Percentiles rank a stretch among this genome's conserved stretches.
Evolutionary conservation across 1,140 invertebrate species (phyloP).

Genomic region (Caenorhabditis briggsae): DNA sequence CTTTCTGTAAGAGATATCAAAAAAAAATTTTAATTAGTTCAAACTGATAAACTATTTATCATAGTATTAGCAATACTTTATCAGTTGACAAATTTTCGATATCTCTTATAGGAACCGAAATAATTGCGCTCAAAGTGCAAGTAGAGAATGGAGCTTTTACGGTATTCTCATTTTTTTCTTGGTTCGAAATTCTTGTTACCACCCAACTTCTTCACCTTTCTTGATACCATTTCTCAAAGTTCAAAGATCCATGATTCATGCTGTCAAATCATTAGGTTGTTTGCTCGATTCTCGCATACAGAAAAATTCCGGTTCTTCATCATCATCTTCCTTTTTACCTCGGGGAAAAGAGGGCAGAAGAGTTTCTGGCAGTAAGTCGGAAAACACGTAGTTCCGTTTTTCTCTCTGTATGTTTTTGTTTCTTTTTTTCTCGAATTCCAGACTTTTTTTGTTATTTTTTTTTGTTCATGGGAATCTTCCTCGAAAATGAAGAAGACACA

Average conservation of each 20-base stretch:
- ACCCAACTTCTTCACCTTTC: background rate
- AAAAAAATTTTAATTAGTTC: too few species aligned
- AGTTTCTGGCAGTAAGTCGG: slow-evolving; percentile 38
- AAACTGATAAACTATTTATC: too few species aligned
- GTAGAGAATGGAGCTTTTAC: too few species aligned
- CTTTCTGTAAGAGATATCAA: too few species aligned
- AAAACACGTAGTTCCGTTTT: background rate
- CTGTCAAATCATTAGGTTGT: slow-evolving; percentile 21
- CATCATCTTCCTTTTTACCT: too few species aligned
- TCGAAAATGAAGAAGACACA: background rate
- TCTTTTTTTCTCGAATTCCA: slow-evolving; percentile 15
- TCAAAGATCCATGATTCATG: slow-evolving; percentile 21
- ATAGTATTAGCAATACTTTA: too few species aligned
- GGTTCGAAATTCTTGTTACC: background rate
- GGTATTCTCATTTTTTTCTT: too few species aligned
- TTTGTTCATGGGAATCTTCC: background rate
- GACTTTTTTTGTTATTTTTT: background rate
- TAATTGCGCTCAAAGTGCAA: too few species aligned
- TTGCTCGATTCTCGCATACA: slow-evolving; percentile 41
- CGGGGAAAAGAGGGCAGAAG: background rate
- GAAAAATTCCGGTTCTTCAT: slow-evolving; percentile 25
- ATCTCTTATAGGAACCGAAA: too few species aligned
- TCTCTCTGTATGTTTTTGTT: background rate
- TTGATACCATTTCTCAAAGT: background rate
- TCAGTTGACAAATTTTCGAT: too few species aligned